Conservation (phyloP, 1,140 invertebrate species). For the Oreohelix idahoensis region DNA sequence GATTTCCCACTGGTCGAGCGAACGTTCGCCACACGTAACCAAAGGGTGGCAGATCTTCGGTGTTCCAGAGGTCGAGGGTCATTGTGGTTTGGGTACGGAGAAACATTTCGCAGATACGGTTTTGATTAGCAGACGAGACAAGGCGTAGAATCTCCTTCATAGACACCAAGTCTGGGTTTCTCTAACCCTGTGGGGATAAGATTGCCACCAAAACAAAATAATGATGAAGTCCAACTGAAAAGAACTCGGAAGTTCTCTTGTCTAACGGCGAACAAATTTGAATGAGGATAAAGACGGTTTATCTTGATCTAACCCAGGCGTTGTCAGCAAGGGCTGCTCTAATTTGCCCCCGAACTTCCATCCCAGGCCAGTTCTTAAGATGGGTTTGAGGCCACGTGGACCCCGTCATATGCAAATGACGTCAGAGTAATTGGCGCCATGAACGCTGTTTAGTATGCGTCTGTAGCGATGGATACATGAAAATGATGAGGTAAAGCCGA, state of each 20-base stretch:
- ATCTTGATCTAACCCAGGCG: slow-evolving; percentile 37
- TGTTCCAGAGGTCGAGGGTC: not conserved
- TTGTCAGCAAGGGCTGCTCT: slow-evolving; percentile 35
- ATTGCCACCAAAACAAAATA: slow-evolving; percentile 24
- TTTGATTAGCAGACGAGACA: not conserved
- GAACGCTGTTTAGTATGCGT: slow-evolving; percentile 32
- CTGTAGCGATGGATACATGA: slow-evolving; percentile 5
- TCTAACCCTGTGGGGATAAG: not conserved
- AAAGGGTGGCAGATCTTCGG: not conserved
- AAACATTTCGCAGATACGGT: slow-evolving; percentile 3
- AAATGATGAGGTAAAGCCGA: slow-evolving; percentile 38
- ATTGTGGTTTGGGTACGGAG: not conserved
- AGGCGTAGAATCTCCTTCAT: not conserved
- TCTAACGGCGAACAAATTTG: slow-evolving; percentile 28
- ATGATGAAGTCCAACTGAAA: not conserved
- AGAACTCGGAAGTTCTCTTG: not conserved
- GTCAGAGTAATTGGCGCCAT: slow-evolving; percentile 35
- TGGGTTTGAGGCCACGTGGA: slow-evolving; percentile 14
- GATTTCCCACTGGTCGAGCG: slow-evolving; percentile 4
- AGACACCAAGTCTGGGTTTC: slow-evolving; percentile 11
- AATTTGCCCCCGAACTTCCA: slow-evolving; percentile 35
- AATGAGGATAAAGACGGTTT: slow-evolving; percentile 38
- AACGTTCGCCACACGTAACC: not conserved
- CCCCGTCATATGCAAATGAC: slow-evolving; percentile 38
- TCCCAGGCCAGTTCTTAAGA: not conserved